Conservation (phyloP, 1,140 invertebrate species). For the Dufourea novaeangliae region DNA sequence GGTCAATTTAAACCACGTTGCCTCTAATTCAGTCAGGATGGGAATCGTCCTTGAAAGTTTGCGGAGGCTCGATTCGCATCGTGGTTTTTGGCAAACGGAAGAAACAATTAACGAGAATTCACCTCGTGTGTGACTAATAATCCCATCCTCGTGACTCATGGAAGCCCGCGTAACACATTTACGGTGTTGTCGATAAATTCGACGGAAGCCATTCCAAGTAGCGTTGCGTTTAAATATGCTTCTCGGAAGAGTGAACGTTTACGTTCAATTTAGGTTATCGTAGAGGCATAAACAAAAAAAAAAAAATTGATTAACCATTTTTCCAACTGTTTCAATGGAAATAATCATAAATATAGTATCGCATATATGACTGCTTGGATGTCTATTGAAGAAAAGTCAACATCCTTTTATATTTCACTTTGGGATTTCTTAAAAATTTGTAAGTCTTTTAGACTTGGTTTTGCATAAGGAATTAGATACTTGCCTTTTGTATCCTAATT, state of each 20-base stretch:
- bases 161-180: slow-evolving; percentile 21
- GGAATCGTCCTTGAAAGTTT: slow-evolving; percentile 29
- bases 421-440: too few species aligned
- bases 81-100: slow-evolving; percentile 25
- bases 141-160: slow-evolving; percentile 1
- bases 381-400: too few species aligned
- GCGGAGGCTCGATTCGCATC: background rate
- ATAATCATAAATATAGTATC: too few species aligned
- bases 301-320: background rate
- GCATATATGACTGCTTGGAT: too few species aligned
- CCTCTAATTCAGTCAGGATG: slow-evolving; percentile 22
- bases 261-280: background rate
- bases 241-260: background rate
- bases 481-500: too few species aligned
- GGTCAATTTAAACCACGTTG: slow-evolving; percentile 16
- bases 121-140: slow-evolving; percentile 30
- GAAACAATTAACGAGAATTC: slow-evolving; percentile 32
- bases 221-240: background rate
- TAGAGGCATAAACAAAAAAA: background rate
- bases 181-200: background rate
- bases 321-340: background rate
- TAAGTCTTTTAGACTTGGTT: too few species aligned
- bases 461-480: too few species aligned
- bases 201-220: background rate
- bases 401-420: too few species aligned